A percentile compares a stretch with the other conserved stretches of the same genome.
Evolutionary conservation across 2,888 invertebrate species (phyloP).

Genomic region (Caenorhabditis sp.): DNA sequence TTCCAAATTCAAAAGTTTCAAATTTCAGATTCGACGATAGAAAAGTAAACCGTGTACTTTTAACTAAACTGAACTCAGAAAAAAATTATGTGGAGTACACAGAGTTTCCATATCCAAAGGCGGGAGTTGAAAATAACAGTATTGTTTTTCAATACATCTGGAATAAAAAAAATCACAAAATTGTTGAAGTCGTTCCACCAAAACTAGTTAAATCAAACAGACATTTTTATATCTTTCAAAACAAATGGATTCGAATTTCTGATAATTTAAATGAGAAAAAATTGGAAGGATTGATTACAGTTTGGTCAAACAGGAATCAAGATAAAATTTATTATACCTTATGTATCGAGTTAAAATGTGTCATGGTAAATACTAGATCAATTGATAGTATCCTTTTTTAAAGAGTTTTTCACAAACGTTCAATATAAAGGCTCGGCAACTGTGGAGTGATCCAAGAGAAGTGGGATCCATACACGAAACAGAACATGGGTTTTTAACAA

Average conservation of each 20-base stretch:
- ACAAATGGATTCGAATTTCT: slow-evolving; percentile 71
- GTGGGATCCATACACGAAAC: slow-evolving; percentile 70
- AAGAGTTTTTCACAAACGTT: slow-evolving; percentile 69
- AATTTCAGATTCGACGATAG: slow-evolving; percentile 74
- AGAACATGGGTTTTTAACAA: slow-evolving; percentile 82
- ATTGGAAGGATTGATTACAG: slow-evolving; percentile 70
- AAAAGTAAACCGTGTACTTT: slow-evolving; percentile 70
- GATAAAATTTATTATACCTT: slow-evolving; percentile 71
- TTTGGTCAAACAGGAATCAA: slow-evolving; percentile 77
- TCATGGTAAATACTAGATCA: slow-evolving; percentile 58
- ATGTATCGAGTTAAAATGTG: slow-evolving; percentile 71
- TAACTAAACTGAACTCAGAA: slow-evolving; percentile 67
- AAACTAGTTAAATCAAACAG: slow-evolving; percentile 65
- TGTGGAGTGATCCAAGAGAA: slow-evolving; percentile 76
- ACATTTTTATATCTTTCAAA: slow-evolving; percentile 71
- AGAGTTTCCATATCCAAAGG: slow-evolving; percentile 77
- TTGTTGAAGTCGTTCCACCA: slow-evolving; percentile 75
- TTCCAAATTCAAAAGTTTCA: too few species aligned
- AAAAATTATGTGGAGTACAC: slow-evolving; percentile 71
- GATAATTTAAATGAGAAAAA: slow-evolving; percentile 44
- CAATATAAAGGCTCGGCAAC: too few species aligned
- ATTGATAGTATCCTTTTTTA: slow-evolving; percentile 36
- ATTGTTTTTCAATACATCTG: slow-evolving; percentile 74
- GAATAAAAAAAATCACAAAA: slow-evolving; percentile 71
- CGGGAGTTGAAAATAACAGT: slow-evolving; percentile 73